Conservation (phyloP, 2,113 vertebrate species). For the Mesoclemmys tuberculata region DNA sequence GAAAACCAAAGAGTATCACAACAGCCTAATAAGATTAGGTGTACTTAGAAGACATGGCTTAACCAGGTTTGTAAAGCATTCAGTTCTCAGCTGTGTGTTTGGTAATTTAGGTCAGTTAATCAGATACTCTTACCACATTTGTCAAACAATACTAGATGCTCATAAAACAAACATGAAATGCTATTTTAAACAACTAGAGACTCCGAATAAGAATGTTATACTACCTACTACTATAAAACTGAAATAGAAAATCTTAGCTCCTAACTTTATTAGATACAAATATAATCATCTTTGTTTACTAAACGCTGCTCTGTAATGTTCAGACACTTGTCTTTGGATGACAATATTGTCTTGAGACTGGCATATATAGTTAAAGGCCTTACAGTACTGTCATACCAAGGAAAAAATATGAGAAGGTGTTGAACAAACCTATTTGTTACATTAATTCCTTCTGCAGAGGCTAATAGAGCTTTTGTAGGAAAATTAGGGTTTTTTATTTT, state of each 20-base stretch:
- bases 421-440: slow-evolving; percentile 38
- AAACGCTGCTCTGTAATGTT: not conserved
- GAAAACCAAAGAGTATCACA: not conserved
- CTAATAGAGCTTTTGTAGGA: slow-evolving; percentile 61
- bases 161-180: slow-evolving; percentile 46
- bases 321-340: slow-evolving; percentile 33
- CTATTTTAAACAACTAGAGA: not conserved
- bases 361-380: not conserved
- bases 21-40: not conserved
- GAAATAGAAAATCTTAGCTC: slow-evolving; percentile 18
- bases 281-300: slow-evolving; percentile 46
- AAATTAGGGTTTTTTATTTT: slow-evolving; percentile 38
- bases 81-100: slow-evolving; percentile 25
- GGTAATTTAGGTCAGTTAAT: slow-evolving; percentile 14
- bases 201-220: slow-evolving; percentile 27
- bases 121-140: not conserved
- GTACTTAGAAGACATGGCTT: not conserved
- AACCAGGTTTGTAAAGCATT: not conserved
- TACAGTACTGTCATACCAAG: slow-evolving; percentile 36
- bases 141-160: slow-evolving; percentile 28
- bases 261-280: slow-evolving; percentile 30
- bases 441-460: slow-evolving; percentile 64
- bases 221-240: slow-evolving; percentile 35
- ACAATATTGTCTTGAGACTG: not conserved
- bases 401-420: slow-evolving; percentile 58